Percentiles rank a stretch among this genome's conserved stretches.
Evolutionary conservation across 2,797 vertebrate species (phyloP).

Genomic region (Adrianichthys oophorus): DNA sequence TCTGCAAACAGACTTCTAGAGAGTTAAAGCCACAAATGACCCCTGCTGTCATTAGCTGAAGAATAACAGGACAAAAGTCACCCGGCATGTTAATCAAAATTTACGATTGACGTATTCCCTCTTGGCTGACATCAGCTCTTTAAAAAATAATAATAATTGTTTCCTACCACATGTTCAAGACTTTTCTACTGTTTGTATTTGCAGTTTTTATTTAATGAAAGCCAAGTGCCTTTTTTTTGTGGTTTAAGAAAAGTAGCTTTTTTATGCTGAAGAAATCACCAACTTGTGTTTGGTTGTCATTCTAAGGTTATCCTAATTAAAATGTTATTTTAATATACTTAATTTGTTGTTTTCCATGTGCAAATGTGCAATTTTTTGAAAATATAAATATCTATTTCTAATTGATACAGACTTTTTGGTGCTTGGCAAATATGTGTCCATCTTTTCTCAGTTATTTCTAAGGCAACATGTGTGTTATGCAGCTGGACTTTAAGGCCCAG

Average conservation of each 20-base stretch:
- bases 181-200: constrained; percentile 29
- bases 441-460: no score
- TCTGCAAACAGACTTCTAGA: constrained; percentile 10
- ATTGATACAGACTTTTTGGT: no score
- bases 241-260: constrained; percentile 26
- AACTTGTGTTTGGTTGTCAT: constrained; percentile 17
- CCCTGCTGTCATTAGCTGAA: not conserved
- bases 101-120: constrained; percentile 39
- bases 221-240: constrained; percentile 25
- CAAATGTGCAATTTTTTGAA: not conserved
- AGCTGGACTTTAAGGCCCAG: no score
- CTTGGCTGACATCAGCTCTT: constrained; percentile 47
- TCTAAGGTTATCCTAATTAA: constrained; percentile 49
- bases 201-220: constrained; percentile 61
- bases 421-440: no score
- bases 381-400: no score
- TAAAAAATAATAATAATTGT: constrained; percentile 2
- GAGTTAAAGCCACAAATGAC: constrained; percentile 17
- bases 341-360: not conserved
- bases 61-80: not conserved
- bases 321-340: constrained; percentile 57
- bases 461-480: no score
- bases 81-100: constrained; percentile 35
- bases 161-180: constrained; percentile 11
- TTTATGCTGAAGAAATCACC: constrained; percentile 18